Evolutionary conservation across 1,140 invertebrate genomes (phyloP), one percentile per base, ranked within the genome.

Genomic region (Drosophila fuyamai): DNA sequence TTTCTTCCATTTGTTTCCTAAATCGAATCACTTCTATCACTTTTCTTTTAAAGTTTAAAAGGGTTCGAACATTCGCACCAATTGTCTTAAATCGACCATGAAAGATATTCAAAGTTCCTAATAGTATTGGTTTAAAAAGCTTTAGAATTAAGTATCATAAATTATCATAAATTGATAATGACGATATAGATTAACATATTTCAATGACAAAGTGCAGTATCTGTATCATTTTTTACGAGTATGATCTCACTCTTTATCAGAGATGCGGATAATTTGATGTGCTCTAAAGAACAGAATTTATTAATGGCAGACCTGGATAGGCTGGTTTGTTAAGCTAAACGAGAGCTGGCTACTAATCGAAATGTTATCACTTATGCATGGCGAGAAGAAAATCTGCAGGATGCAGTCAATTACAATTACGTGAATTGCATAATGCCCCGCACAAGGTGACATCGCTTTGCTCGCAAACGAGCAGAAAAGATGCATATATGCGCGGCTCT

Each of bases 351-450:
- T 44, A 43, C 53, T 46, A 58, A 56, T 76, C 59, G 53, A 66
- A 14, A 40, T 61, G 43, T 55, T 82, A 35, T 66, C 44, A 38
- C 18, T 59, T 53, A 44, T 68, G 62, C 50, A 40, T 8, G 65
- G 18, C 51, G 65, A 48, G 60, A 35, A 54, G 65, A 63, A 60
- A 72, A 60, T 59, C 60, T 51, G 43, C 61, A 82, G 83, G 83
- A 88, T 83, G 79, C 80, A 61, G 82, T 88, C 82, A 83, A 88
- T 86, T 71, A 83, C 70, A 79, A 60, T 68, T 79, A 83, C 57
- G 54, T 65, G 63, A 58, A 83, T 50, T 83, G 70, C 75, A 71
- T 71, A 46, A 62, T 71, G 62, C 51, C 51, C 56, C 54, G 32
- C 18, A 48, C 70, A 72, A 79, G 83, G 61, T 81, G 81, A 73